A percentile compares a stretch with the other conserved stretches of the same genome.
Conservation (phyloP, 1,140 invertebrate genomes). For the Diabrotica undecimpunctata region DNA sequence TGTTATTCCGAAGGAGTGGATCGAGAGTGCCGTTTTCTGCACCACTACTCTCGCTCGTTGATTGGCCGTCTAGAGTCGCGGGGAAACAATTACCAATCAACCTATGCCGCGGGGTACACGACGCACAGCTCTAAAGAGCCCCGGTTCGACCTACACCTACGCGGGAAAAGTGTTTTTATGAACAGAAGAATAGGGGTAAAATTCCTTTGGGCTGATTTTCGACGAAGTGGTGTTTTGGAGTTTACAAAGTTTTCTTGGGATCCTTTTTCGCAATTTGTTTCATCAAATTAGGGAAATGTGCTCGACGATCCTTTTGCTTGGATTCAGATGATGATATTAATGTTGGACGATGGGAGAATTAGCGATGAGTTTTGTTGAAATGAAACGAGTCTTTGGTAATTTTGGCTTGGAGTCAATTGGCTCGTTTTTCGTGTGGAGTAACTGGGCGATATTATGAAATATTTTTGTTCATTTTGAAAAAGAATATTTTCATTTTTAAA, state of each 20-base stretch:
- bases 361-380: slow-evolving; percentile 7
- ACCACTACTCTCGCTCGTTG: slow-evolving; percentile 41
- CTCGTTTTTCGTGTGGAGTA: too few relatives aligned
- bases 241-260: neutral
- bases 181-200: neutral
- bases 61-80: slow-evolving; percentile 36
- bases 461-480: too few relatives aligned
- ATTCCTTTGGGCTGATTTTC: neutral
- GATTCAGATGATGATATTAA: slow-evolving; percentile 33
- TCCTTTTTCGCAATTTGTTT: slow-evolving; percentile 35
- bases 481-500: too few relatives aligned
- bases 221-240: neutral
- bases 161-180: neutral
- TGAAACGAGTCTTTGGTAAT: neutral
- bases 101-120: slow-evolving; percentile 32
- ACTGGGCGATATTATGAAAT: too few relatives aligned
- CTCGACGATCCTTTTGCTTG: slow-evolving; percentile 30
- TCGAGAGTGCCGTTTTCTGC: slow-evolving; percentile 42
- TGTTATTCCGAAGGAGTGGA: slow-evolving; percentile 39
- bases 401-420: too few relatives aligned
- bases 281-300: slow-evolving; percentile 42
- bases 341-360: slow-evolving; percentile 28
- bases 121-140: slow-evolving; percentile 8
- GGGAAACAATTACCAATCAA: slow-evolving; percentile 48
- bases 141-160: neutral